Percentiles rank a stretch among this genome's conserved stretches.
Conservation (phyloP, 2,888 invertebrate genomes). For the Cantharis flavilabris region DNA sequence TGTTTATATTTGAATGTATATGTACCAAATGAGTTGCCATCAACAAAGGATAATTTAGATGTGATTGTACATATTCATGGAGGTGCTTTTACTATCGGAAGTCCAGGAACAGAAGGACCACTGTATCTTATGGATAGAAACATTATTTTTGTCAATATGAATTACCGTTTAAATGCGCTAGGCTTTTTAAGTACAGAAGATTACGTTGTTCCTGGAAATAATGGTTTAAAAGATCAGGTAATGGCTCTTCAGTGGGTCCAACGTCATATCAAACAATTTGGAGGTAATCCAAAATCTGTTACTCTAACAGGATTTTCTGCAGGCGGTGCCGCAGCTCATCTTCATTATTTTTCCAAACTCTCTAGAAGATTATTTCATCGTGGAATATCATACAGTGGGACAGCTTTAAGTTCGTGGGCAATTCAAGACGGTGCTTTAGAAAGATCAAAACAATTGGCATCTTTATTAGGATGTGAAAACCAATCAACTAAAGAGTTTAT, state of each 20-base stretch:
- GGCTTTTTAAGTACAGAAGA: conserved; percentile 8
- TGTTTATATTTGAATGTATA: conserved; percentile 18
- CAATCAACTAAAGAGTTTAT: conserved; percentile 59
- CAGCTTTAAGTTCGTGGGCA: conserved; percentile 61
- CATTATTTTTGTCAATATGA: conserved; percentile 5
- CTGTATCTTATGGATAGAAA: conserved; percentile 17
- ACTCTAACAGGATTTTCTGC: conserved; percentile 70
- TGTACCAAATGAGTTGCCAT: neutral
- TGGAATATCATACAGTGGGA: conserved; percentile 70
- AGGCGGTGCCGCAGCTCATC: conserved; percentile 72
- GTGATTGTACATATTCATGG: conserved; percentile 18
- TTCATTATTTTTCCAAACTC: conserved; percentile 67
- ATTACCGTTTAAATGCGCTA: conserved; percentile 7
- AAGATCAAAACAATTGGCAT: conserved; percentile 63
- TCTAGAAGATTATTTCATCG: conserved; percentile 58
- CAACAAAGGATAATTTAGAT: conserved; percentile 5
- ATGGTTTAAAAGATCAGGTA: conserved; percentile 65
- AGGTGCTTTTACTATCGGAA: conserved; percentile 10
- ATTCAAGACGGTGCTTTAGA: conserved; percentile 59
- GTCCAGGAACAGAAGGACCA: neutral
- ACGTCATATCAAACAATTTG: conserved; percentile 57
- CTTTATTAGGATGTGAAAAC: conserved; percentile 65
- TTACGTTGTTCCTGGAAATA: neutral
- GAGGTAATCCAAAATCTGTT: conserved; percentile 68
- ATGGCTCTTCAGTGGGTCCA: conserved; percentile 67